A percentile compares a stretch with the other conserved stretches of the same genome.
Conservation (phyloP, 2,888 invertebrate species). For the Tenthredo mesomela region DNA sequence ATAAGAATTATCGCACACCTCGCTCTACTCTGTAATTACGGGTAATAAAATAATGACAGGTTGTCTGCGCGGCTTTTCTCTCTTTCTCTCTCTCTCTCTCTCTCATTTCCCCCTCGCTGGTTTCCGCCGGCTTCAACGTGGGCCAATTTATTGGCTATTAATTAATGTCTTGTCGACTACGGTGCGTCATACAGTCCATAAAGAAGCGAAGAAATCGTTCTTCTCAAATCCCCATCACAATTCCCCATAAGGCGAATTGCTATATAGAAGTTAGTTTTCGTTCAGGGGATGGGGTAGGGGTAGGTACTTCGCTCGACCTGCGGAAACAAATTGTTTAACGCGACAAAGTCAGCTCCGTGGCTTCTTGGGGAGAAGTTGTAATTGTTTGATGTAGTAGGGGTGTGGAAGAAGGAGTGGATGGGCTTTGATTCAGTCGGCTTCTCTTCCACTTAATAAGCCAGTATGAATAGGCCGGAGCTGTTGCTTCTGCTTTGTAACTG, state of each 20-base stretch:
- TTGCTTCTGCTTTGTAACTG: constrained; percentile 69
- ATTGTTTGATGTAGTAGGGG: constrained; percentile 51
- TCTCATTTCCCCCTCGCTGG: constrained; percentile 55
- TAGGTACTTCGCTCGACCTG: background rate
- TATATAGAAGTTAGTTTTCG: background rate
- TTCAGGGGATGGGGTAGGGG: background rate
- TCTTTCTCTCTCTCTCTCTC: constrained; percentile 56
- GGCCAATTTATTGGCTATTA: constrained; percentile 67
- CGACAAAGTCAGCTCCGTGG: constrained; percentile 38
- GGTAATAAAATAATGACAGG: constrained; percentile 54
- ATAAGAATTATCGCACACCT: constrained; percentile 5
- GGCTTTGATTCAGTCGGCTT: constrained; percentile 67
- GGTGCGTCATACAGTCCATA: background rate
- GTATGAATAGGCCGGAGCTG: constrained; percentile 69
- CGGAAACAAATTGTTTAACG: constrained; percentile 37
- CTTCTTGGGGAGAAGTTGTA: constrained; percentile 46
- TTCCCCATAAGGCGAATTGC: background rate
- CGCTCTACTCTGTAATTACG: constrained; percentile 47
- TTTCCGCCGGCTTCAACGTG: constrained; percentile 57
- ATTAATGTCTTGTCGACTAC: constrained; percentile 36
- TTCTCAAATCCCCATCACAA: background rate
- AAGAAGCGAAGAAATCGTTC: background rate
- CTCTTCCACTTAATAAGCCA: constrained; percentile 70
- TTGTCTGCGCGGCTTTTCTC: constrained; percentile 54
- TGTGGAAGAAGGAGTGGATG: constrained; percentile 51